phyloP scores from a whole-genome alignment of 2,113 vertebrate species.

The Oreamnos americanus region DNA sequence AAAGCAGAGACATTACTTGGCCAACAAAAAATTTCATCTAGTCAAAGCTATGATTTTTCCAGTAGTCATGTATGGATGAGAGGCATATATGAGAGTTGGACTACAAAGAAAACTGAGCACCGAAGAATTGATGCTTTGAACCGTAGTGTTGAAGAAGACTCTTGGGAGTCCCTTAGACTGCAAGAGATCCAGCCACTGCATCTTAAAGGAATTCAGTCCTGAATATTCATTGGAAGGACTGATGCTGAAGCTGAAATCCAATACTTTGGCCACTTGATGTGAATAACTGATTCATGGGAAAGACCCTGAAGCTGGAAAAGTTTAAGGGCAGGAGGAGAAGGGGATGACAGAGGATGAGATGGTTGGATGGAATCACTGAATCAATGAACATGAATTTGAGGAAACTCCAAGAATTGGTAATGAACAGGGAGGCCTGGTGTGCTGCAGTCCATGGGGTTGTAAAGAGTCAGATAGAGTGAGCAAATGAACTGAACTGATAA shows the following conservation, averaged over 20 bases:
- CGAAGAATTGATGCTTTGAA: neutral
- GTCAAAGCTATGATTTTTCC: neutral
- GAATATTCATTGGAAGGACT: neutral
- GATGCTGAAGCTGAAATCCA: neutral
- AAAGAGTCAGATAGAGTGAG: neutral
- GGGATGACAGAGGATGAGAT: neutral
- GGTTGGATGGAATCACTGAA: neutral
- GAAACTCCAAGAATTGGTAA: neutral
- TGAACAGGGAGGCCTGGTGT: rapidly evolving
- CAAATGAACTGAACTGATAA: neutral
- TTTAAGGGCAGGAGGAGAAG: neutral
- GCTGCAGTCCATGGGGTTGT: neutral
- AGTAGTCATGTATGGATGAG: neutral
- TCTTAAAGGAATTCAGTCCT: neutral
- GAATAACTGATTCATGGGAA: neutral
- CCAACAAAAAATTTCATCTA: neutral
- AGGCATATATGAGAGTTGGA: neutral
- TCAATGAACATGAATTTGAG: neutral
- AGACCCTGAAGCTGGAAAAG: neutral
- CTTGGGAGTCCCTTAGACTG: neutral
- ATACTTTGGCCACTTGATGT: neutral
- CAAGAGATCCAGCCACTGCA: neutral
- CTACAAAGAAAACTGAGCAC: neutral
- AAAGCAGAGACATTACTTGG: neutral
- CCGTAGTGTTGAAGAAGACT: neutral